Conservation (phyloP, 2,797 vertebrate genomes). For the Microhierax caerulescens region DNA sequence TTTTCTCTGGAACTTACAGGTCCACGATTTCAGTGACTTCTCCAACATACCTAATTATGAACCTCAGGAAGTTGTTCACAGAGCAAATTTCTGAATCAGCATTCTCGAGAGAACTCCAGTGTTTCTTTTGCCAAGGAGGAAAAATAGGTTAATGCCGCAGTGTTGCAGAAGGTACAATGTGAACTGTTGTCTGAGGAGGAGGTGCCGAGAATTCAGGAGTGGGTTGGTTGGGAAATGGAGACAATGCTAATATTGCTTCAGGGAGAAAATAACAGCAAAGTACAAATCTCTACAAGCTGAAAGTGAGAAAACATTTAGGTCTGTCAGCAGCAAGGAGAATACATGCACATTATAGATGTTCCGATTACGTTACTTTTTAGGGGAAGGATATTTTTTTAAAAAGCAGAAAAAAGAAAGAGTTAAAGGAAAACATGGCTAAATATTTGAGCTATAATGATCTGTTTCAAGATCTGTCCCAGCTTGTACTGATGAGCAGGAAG, state of each 20-base stretch:
- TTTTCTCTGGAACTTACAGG: background rate
- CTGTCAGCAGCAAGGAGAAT: background rate
- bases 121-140: background rate
- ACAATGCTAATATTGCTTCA: constrained; percentile 7
- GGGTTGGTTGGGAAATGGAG: background rate
- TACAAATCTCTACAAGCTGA: background rate
- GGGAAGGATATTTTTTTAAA: background rate
- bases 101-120: background rate
- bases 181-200: background rate
- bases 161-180: background rate
- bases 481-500: constrained; percentile 5
- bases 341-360: background rate
- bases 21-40: background rate
- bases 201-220: background rate
- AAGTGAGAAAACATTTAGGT: background rate
- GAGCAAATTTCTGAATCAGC: background rate
- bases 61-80: background rate
- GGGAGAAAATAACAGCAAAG: constrained; percentile 1
- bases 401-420: background rate
- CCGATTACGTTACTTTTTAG: background rate
- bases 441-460: constrained; percentile 41
- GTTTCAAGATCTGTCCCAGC: constrained; percentile 32
- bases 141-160: background rate
- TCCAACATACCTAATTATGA: background rate
- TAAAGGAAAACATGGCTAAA: background rate